Percentiles rank a stretch among this genome's conserved stretches.
Evolutionary conservation across 2,797 vertebrate species (phyloP).

Genomic region (Taenioides sp.): DNA sequence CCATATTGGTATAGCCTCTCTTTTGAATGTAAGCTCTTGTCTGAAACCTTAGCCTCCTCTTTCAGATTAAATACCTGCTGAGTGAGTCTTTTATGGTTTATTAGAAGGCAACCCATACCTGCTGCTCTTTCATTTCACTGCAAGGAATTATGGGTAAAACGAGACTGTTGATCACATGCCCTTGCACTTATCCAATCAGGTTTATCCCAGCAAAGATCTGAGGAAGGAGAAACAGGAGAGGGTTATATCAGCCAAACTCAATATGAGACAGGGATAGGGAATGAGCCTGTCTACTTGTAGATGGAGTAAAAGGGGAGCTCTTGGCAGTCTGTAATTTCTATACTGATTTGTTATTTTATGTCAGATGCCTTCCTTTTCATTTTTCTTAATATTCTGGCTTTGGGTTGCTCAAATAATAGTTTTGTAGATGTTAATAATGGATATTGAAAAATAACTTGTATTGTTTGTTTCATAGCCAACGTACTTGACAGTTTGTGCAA

Average conservation of each 20-base stretch:
- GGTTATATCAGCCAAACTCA: constrained; percentile 52
- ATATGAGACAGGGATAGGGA: constrained; percentile 34
- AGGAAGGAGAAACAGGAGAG: constrained; percentile 57
- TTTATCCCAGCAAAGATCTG: constrained; percentile 51
- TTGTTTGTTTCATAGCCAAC: too few species aligned
- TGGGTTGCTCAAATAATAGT: background rate
- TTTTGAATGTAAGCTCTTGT: constrained; percentile 56
- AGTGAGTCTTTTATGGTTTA: constrained; percentile 66
- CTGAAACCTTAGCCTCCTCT: constrained; percentile 61
- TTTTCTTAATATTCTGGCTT: background rate
- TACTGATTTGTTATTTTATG: background rate
- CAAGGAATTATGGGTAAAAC: constrained; percentile 56
- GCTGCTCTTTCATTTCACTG: constrained; percentile 56
- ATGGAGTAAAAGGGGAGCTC: background rate
- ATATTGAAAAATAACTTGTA: too few species aligned
- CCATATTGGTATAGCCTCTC: constrained; percentile 36
- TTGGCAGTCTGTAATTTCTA: background rate
- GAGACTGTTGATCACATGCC: constrained; percentile 64
- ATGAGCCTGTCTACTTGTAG: constrained; percentile 32
- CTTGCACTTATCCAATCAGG: constrained; percentile 63
- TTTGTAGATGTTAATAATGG: too few species aligned
- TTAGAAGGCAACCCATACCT: constrained; percentile 42
- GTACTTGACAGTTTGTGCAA: too few species aligned
- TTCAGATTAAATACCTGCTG: constrained; percentile 64
- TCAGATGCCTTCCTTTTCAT: background rate